Base-by-base conservation (phyloP, 2,888 invertebrate genomes). In the Chironomus riparius region DNA sequence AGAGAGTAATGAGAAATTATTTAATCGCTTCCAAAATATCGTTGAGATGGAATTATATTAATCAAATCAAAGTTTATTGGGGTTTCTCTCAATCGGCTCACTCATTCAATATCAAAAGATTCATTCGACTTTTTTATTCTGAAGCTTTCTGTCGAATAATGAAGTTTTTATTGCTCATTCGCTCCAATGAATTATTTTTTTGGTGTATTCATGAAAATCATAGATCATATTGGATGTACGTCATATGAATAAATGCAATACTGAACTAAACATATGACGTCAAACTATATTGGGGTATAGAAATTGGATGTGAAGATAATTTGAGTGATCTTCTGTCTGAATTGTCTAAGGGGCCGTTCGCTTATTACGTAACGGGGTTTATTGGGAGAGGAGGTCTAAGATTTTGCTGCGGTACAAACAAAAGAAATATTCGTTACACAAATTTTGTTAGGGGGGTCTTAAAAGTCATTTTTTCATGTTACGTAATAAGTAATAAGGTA, bases 141-240 rank as follows among this genome's bases (percentile, higher is more conserved):
- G 12, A 65, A 24, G 56, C 18, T 56, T 4, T 15, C 15, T 62
- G 62, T 13, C 13, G 13, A 65, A 18, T 18, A 72, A 72, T 72
- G 47, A 72, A 72, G 62, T 72, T 71, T 56, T 72, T 72, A 72
- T 72, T 72, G 72, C 61, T 72, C 47, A 72, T 50, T 47, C 62
- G 47, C 72, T 61, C 47, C 28, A 61, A n/a, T 72, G 72, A 22
- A 15, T 61, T 47, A 4, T 7, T 56, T 6, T 65, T 22, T n/a
- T n/a, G n/a, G 50, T 5, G 15, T 56, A 7, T 18, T 56, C 18
- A 56, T 56, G 15, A 15, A n/a, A 13, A 50, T 50, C 50, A 56
- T 15, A 56, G 7, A 56, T 7, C 56, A 38, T 38, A 38, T 38
- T 10, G 10, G 38, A 38, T 38, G 38, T 38, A 15, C 56, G 56